phyloP scores from a whole-genome alignment of 1,140 invertebrate genomes.

The Subanguina moxae region DNA sequence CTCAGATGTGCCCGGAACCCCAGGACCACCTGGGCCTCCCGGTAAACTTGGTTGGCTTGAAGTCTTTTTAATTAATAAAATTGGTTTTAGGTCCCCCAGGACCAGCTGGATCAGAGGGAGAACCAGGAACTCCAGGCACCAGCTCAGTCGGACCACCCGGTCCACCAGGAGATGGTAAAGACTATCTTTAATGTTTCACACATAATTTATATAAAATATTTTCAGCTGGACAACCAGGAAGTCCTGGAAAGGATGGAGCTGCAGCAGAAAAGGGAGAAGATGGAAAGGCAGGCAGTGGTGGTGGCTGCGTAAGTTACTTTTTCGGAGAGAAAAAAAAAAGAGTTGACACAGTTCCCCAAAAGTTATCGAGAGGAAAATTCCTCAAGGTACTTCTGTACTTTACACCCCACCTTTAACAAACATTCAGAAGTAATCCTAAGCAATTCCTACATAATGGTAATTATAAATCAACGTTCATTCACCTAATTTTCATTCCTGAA shows the following conservation, averaged over 20 bases:
- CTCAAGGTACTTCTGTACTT: no score
- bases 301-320: neutral
- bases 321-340: neutral
- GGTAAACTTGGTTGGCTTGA: neutral
- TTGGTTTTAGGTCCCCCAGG: neutral
- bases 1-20: neutral
- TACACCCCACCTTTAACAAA: no score
- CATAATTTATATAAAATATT: neutral
- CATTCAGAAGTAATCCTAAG: no score
- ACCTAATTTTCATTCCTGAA: no score
- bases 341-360: no score
- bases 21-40: neutral
- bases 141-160: neutral
- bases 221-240: constrained; percentile 1
- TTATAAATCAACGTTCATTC: no score
- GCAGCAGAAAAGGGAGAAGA: neutral
- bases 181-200: neutral
- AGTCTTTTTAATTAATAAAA: neutral
- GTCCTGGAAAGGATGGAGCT: neutral
- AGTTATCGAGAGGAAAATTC: no score
- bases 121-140: neutral
- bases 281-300: neutral
- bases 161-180: constrained; percentile 2
- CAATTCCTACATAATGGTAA: no score
- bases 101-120: neutral